These are phyloP conservation scores for Cuniculus paca DNA, from an alignment of 2,797 vertebrate genomes.

Conservation along the genomic window DNA sequence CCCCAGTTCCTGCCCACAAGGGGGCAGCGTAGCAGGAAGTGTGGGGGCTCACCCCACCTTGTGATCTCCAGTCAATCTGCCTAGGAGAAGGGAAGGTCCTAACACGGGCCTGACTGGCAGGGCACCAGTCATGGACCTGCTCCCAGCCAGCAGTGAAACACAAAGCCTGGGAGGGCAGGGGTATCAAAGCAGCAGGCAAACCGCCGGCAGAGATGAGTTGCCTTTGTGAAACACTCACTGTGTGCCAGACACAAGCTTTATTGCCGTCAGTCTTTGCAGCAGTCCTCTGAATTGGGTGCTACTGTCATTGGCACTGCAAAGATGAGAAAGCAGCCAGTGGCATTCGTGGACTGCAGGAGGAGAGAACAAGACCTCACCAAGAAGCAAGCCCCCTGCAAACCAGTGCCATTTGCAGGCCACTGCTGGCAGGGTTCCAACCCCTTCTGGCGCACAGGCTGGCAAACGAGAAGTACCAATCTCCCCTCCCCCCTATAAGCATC, in stretches of 20 bases:
- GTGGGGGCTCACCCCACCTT: not conserved
- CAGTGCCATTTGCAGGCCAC: too few relatives aligned
- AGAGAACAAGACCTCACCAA: too few relatives aligned
- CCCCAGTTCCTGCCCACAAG: not conserved
- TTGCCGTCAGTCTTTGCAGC: not conserved
- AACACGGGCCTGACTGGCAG: rapidly evolving
- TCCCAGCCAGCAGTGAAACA: rapidly evolving
- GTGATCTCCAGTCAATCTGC: rapidly evolving
- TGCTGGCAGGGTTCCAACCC: too few relatives aligned
- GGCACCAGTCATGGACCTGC: not conserved
- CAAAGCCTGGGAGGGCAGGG: not conserved
- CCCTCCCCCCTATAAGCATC: too few relatives aligned
- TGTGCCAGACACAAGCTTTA: rapidly evolving
- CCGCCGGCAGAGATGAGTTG: not conserved
- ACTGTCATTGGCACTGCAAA: rapidly evolving
- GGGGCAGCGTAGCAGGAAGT: not conserved
- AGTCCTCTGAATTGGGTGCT: rapidly evolving
- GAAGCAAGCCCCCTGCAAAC: too few relatives aligned
- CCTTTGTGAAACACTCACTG: too few relatives aligned
- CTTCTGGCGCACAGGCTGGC: too few relatives aligned
- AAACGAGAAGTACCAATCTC: too few relatives aligned
- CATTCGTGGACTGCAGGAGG: too few relatives aligned
- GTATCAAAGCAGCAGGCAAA: rapidly evolving
- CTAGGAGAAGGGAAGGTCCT: too few relatives aligned
- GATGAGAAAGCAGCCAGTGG: not conserved